These are phyloP conservation scores for Cheiracanthium punctorium DNA, from an alignment of 2,888 invertebrate species.

Conservation along the genomic window DNA sequence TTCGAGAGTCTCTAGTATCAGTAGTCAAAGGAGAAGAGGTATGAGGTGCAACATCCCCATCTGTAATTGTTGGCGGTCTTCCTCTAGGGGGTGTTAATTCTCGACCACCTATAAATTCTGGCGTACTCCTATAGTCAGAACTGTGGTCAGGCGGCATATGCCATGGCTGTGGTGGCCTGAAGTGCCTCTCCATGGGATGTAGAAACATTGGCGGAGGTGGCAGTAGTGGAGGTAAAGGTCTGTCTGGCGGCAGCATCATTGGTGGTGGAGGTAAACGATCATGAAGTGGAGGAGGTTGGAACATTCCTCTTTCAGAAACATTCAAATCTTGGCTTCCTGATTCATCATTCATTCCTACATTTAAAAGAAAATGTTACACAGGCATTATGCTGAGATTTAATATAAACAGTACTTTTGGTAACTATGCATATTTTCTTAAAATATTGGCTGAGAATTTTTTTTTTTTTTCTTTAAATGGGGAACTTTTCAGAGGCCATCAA, in stretches of 20 bases:
- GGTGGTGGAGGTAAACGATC: slow-evolving; percentile 29
- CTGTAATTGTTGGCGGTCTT: slow-evolving; percentile 24
- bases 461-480: no score
- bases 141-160: slow-evolving; percentile 26
- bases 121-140: slow-evolving; percentile 44
- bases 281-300: slow-evolving; percentile 12
- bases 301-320: slow-evolving; percentile 28
- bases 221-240: slow-evolving; percentile 47
- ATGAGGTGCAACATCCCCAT: slow-evolving; percentile 27
- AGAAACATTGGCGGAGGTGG: slow-evolving; percentile 25
- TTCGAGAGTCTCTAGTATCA: slow-evolving; percentile 52
- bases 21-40: slow-evolving; percentile 25
- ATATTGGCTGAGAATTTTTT: no score
- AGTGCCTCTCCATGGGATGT: neutral
- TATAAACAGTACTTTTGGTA: no score
- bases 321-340: slow-evolving; percentile 24
- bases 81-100: slow-evolving; percentile 43
- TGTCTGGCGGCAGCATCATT: slow-evolving; percentile 42
- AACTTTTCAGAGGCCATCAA: no score
- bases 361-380: no score
- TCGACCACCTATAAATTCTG: slow-evolving; percentile 38
- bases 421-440: no score
- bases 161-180: slow-evolving; percentile 17
- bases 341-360: slow-evolving; percentile 36
- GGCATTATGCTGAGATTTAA: no score